Conservation (phyloP, 2,888 invertebrate genomes). For the Dolichomitus sp. region DNA sequence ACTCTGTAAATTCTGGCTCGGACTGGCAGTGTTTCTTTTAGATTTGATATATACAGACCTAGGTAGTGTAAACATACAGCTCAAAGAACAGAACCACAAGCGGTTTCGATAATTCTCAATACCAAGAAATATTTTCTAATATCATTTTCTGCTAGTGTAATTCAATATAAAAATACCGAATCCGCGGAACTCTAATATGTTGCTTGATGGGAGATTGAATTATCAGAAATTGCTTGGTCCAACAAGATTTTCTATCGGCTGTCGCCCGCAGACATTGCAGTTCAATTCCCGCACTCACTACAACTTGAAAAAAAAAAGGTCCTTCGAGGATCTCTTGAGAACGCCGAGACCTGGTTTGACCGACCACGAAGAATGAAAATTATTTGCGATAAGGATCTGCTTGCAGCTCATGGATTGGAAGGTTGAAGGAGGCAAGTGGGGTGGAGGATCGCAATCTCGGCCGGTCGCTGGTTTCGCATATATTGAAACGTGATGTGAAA, state of each 20-base stretch:
- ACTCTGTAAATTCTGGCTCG: too few relatives aligned
- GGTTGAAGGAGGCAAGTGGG: slow-evolving; percentile 1
- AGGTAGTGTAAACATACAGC: not conserved
- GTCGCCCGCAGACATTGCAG: slow-evolving; percentile 2
- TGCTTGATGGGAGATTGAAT: not conserved
- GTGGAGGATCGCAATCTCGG: slow-evolving; percentile 56
- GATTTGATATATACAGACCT: too few relatives aligned
- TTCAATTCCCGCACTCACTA: not conserved
- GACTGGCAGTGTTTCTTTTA: too few relatives aligned
- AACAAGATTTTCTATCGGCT: not conserved
- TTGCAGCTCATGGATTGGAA: slow-evolving; percentile 25
- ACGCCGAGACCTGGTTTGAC: slow-evolving; percentile 32
- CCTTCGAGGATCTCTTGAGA: slow-evolving; percentile 31
- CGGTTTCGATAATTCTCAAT: not conserved
- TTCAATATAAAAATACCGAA: too few relatives aligned
- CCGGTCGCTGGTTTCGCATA: slow-evolving; percentile 58
- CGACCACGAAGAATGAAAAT: slow-evolving; percentile 63
- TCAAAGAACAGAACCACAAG: not conserved
- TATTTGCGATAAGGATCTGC: slow-evolving; percentile 63
- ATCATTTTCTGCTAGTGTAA: too few relatives aligned
- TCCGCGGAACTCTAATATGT: not conserved
- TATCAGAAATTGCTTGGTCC: not conserved
- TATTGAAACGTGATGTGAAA: slow-evolving; percentile 58
- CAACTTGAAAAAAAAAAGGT: slow-evolving; percentile 16
- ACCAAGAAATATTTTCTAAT: not conserved